Evolutionary conservation across 2,888 invertebrate genomes (phyloP), one percentile per base, ranked within the genome.

Genomic region (Melikaiella ostensackeni): DNA sequence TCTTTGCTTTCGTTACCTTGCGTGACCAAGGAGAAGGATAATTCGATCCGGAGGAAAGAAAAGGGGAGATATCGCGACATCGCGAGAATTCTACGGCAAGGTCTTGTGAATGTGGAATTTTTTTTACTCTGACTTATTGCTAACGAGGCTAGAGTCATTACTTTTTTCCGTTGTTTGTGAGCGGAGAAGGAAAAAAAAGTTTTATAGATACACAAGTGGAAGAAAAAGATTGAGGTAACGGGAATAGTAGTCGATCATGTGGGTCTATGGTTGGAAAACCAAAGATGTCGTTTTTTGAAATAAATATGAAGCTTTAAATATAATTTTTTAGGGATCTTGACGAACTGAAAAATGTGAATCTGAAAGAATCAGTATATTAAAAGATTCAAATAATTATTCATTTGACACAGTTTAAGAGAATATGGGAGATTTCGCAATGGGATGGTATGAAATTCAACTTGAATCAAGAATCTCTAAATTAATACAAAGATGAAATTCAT

Each of bases 141-240:
- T 50, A 50, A 70, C 50, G 33, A 50, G 70, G 70, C 70, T 70
- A 50, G 70, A 55, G 21, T 70, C 33, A 70, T 70, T 50, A 70
- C 33, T 70, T 70, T 70, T 70, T 70, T 70, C 46, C 30, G 46
- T 46, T 46, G 7, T 16, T 42, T 50, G 27, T 50, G 42, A 66
- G 19, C 66, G 8, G 11, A 30, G 11, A 13, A 24, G 19, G 19
- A 70, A 50, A 70, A 70, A 50, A 70, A 38, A 16, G 35, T 64
- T 35, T 38, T 13, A 24, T 42, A 42, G 16, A 42, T 38, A 21
- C 63, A 19, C n/a, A 33, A 33, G 33, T n/a, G 1, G 61, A 33
- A 3, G 16, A 2, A 35, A 64, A 24, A 35, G 42, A 59, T 59
- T 24, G 59, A 27, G 13, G 16, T 27, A 59, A 59, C 27, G 59